Percentiles rank a stretch among this genome's conserved stretches.
Evolutionary conservation across 2,113 vertebrate genomes (phyloP).

Genomic region (Micronycteris hirsuta): DNA sequence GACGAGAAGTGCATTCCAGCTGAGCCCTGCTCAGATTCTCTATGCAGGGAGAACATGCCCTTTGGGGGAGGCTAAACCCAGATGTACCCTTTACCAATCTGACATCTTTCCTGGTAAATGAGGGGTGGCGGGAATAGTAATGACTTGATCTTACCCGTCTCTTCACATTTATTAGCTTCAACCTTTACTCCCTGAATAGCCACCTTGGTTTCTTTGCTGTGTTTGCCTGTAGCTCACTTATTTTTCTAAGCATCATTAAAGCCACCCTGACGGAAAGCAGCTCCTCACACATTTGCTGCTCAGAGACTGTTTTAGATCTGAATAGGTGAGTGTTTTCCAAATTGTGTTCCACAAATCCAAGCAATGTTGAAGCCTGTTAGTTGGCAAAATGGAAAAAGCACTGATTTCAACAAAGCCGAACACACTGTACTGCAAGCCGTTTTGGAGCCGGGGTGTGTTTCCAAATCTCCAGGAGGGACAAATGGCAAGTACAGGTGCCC

Average conservation of each 20-base stretch:
- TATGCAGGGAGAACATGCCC: neutral
- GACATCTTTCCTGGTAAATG: slow-evolving; percentile 63
- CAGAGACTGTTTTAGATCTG: neutral
- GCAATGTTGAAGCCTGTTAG: neutral
- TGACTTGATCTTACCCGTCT: neutral
- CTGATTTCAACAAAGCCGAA: neutral
- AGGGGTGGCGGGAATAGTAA: slow-evolving; percentile 63
- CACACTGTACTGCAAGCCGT: neutral
- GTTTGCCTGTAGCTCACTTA: neutral
- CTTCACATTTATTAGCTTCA: slow-evolving; percentile 28
- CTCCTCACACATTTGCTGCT: accelerated
- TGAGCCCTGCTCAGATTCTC: neutral
- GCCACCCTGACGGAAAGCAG: neutral
- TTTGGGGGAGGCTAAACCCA: slow-evolving; percentile 42
- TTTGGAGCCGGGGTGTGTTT: neutral
- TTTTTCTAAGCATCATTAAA: neutral
- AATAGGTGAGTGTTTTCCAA: neutral
- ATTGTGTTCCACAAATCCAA: neutral
- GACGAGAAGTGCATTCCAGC: slow-evolving; percentile 1
- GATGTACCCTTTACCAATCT: slow-evolving; percentile 60
- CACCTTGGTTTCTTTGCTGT: neutral
- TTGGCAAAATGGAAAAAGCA: neutral
- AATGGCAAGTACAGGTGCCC: neutral
- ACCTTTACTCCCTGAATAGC: neutral
- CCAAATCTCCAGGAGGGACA: neutral